Evolutionary conservation across 2,888 invertebrate species (phyloP).

Genomic region (Drosophila tanythrix): DNA sequence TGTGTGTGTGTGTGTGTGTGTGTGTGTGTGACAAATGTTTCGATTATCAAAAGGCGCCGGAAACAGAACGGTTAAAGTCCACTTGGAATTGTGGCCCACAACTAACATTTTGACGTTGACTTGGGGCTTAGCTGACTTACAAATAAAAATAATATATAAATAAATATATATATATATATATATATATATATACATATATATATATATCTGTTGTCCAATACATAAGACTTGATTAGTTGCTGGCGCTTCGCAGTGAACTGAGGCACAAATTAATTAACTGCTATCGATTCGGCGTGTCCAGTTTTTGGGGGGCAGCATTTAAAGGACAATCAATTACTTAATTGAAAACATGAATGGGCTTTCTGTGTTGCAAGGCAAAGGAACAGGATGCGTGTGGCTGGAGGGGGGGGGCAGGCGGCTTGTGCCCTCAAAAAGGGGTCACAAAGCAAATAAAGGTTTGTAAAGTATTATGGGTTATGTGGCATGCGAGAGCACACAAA

Average conservation of each 20-base stretch:
- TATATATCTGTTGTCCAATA: slow-evolving; percentile 25
- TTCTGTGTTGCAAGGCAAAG: background rate
- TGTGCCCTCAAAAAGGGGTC: background rate
- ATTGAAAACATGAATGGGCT: slow-evolving; percentile 60
- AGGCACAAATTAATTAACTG: slow-evolving; percentile 73
- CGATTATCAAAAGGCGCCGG: slow-evolving; percentile 43
- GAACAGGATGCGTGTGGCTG: background rate
- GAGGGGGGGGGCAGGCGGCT: background rate
- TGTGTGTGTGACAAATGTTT: slow-evolving; percentile 35
- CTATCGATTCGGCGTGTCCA: slow-evolving; percentile 64
- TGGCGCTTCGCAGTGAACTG: slow-evolving; percentile 20
- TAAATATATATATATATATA: background rate
- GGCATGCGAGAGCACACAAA: slow-evolving; percentile 24
- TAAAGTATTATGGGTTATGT: slow-evolving; percentile 36
- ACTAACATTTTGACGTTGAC: slow-evolving; percentile 66
- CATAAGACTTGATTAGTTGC: slow-evolving; percentile 54
- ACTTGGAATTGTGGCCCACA: slow-evolving; percentile 23
- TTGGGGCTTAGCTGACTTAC: slow-evolving; percentile 22
- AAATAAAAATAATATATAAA: background rate
- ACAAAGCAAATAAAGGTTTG: slow-evolving; percentile 37
- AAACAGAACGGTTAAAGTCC: slow-evolving; percentile 16
- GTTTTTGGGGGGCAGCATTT: slow-evolving; percentile 28
- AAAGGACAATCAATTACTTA: slow-evolving; percentile 74
- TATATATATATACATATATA: background rate
- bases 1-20: slow-evolving; percentile 6